These are phyloP conservation scores for Callyntrura guangdongensis DNA, from an alignment of 2,888 invertebrate genomes.

Conservation along the genomic window DNA sequence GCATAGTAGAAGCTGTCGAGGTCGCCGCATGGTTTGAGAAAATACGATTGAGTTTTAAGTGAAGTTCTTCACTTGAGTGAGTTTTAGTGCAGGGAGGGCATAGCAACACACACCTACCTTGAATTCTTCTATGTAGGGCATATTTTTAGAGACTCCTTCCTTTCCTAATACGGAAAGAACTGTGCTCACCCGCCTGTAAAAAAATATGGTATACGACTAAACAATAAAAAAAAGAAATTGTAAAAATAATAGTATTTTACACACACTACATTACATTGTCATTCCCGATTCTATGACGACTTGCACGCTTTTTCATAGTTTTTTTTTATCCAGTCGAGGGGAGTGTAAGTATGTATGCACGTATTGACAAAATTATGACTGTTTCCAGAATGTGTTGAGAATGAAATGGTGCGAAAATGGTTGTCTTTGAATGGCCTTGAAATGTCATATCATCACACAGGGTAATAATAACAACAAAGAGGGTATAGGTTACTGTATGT, in stretches of 20 bases:
- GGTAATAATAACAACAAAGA: conserved; percentile 16
- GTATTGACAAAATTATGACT: conserved; percentile 63
- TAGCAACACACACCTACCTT: background rate
- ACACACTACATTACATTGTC: conserved; percentile 17
- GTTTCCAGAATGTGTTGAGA: conserved; percentile 66
- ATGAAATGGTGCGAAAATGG: conserved; percentile 73
- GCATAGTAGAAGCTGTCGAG: background rate
- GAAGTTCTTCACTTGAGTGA: conserved; percentile 55
- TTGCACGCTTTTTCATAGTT: background rate
- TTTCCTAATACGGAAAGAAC: too few relatives aligned
- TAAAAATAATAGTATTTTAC: conserved; percentile 6
- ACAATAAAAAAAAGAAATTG: conserved; percentile 40
- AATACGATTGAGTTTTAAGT: conserved; percentile 59
- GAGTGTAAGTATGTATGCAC: background rate
- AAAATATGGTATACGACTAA: background rate
- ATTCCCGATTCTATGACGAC: conserved; percentile 4
- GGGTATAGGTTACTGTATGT: conserved; percentile 20
- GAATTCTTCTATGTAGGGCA: too few relatives aligned
- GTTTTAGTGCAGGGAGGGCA: conserved; percentile 38
- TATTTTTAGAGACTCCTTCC: too few relatives aligned
- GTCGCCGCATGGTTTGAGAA: background rate
- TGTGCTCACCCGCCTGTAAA: background rate
- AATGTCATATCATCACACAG: conserved; percentile 35
- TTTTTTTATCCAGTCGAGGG: too few relatives aligned
- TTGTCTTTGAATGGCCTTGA: conserved; percentile 66